Conservation (phyloP, 1,140 invertebrate species). For the Phymastichus coffea region DNA sequence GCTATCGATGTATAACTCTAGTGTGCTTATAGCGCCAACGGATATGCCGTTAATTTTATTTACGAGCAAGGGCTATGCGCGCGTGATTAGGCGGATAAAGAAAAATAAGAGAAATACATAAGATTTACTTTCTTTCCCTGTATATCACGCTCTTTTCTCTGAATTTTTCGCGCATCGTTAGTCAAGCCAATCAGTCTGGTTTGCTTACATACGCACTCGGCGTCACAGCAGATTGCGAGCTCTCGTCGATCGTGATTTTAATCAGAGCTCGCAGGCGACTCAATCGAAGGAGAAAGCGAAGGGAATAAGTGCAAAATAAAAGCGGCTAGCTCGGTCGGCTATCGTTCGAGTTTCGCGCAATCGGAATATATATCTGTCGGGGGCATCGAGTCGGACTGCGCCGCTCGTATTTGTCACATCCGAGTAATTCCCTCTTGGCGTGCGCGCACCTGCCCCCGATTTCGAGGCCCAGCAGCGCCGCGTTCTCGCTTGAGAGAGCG, state of each 20-base stretch:
- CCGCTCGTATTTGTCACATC: constrained; percentile 54
- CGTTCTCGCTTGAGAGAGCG: constrained; percentile 20
- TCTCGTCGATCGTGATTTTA: no score
- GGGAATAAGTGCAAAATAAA: not conserved
- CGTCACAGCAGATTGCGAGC: no score
- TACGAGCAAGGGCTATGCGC: constrained; percentile 5
- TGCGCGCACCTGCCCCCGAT: constrained; percentile 44
- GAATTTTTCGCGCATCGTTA: no score
- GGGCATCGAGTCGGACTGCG: constrained; percentile 25
- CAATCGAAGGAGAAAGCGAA: not conserved
- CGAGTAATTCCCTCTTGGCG: constrained; percentile 52
- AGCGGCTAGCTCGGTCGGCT: not conserved
- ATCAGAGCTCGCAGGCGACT: no score
- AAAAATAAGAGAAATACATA: constrained; percentile 26
- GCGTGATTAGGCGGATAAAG: constrained; percentile 21
- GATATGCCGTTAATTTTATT: not conserved
- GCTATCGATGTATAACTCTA: not conserved
- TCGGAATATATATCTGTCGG: constrained; percentile 16
- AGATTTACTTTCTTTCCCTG: no score
- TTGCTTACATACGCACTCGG: no score
- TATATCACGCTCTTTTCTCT: no score
- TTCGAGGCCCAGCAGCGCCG: not conserved
- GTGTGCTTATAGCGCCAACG: no score
- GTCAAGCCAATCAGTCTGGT: no score
- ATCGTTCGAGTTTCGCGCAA: not conserved